Evolutionary conservation across 1,140 invertebrate species (phyloP).

Genomic region (Pogonomyrmex californicus): DNA sequence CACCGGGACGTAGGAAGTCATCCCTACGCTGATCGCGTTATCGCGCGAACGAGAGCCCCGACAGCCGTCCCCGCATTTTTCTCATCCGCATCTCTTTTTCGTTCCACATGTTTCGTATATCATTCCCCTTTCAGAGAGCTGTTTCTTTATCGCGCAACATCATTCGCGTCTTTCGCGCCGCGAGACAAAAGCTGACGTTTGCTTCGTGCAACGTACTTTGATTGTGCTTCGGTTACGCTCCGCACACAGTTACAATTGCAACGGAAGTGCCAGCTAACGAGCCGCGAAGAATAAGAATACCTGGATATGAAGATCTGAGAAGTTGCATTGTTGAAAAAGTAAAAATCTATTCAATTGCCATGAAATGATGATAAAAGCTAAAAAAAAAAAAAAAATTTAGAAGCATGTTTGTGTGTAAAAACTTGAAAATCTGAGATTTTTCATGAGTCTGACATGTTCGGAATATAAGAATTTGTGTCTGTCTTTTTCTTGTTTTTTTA

Average conservation of each 20-base stretch:
- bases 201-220: background rate
- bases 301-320: background rate
- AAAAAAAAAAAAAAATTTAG: background rate
- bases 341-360: background rate
- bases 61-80: background rate
- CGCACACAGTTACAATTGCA: background rate
- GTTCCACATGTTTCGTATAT: background rate
- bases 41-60: background rate
- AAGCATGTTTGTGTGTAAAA: background rate
- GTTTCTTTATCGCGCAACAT: conserved; percentile 17
- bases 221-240: background rate
- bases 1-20: conserved; percentile 7
- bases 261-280: background rate
- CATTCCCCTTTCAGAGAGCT: conserved; percentile 9
- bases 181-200: background rate
- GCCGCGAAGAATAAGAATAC: background rate
- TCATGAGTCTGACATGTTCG: too few relatives aligned
- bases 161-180: background rate
- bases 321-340: background rate
- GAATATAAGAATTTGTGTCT: background rate
- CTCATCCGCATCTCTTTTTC: background rate
- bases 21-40: background rate
- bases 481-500: background rate
- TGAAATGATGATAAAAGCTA: background rate
- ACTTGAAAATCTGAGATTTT: background rate